Evolutionary conservation across 2,113 vertebrate genomes (phyloP), one percentile per base, ranked within the genome.

Genomic region (Prochilodus magdalenae): DNA sequence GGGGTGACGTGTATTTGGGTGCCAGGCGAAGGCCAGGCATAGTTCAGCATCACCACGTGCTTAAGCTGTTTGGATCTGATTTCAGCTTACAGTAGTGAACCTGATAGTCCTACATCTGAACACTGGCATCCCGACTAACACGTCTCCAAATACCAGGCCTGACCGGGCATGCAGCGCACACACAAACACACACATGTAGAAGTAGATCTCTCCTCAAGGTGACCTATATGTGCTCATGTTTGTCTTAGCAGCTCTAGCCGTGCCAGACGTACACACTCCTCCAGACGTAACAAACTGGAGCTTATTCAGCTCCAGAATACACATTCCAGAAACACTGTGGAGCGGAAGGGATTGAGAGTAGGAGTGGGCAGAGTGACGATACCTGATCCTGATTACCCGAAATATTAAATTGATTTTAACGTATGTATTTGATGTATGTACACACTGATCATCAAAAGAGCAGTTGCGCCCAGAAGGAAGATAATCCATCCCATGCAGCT

Each of bases 31-130:
- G 6, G 13, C 27, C 33, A 79, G 33, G 20, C 44, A 74, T 49
- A 77, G 40, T n/a, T 82, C 53, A 29, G 49, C 62, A 78, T 29
- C 33, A 77, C 29, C 47, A 27, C 40, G 11, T 55, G 57, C 57
- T 49, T 40, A 13, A 53, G 62, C 24, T 22, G 67, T 26, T 62
- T n/a, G 22, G 44, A 27, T 82, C 84, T 29, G 27, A 80, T 75
- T 83, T 83, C 76, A 86, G 65, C 80, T 75, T 75, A 63, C 72
- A 80, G 80, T 86, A 47, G 67, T 70, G 49, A 83, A 86, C 72
- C 49, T 71, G 33, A 83, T 76, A 55, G 26, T 10, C 26, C 7
- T 5, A 53, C 59, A 71, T 60, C 63, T 70, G 55, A 77, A 62
- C 57, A 44, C 18, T 5, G 33, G 51, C 49, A 24, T 60, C 27